A percentile compares a stretch with the other conserved stretches of the same genome.
These are phyloP conservation scores for Gracilinanus agilis DNA, from an alignment of 2,113 vertebrate genomes.

Conservation along the genomic window DNA sequence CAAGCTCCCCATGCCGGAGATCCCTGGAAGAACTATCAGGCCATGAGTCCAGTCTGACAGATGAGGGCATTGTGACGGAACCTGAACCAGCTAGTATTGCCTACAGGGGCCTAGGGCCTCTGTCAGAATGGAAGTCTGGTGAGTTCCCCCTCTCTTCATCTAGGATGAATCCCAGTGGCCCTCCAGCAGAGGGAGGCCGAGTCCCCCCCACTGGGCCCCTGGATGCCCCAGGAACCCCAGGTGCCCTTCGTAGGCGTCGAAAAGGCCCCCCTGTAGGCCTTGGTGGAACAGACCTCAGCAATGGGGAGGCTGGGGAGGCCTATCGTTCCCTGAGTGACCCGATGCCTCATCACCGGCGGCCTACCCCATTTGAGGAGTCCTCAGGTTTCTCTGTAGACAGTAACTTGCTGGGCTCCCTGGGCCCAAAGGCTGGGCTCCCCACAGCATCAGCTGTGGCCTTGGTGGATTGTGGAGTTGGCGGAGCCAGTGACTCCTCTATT, in stretches of 20 bases:
- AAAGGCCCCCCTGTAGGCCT: slow-evolving; percentile 91
- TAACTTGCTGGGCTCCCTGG: slow-evolving; percentile 93
- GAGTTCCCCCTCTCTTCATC: slow-evolving; percentile 53
- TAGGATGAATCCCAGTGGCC: slow-evolving; percentile 59
- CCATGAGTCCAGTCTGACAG: slow-evolving; percentile 94
- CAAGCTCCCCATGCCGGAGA: slow-evolving; percentile 79
- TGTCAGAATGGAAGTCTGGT: slow-evolving; percentile 88
- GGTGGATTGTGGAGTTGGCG: slow-evolving; percentile 87
- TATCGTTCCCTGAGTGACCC: slow-evolving; percentile 97
- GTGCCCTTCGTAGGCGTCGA: slow-evolving; percentile 90
- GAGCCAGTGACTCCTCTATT: slow-evolving; percentile 94
- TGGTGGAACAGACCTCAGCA: slow-evolving; percentile 89
- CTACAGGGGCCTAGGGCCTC: slow-evolving; percentile 84
- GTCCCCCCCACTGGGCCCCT: slow-evolving; percentile 65
- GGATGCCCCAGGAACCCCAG: slow-evolving; percentile 90
- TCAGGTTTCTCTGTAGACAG: slow-evolving; percentile 95
- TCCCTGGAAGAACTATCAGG: slow-evolving; percentile 93
- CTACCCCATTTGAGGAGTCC: slow-evolving; percentile 86
- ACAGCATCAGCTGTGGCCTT: slow-evolving; percentile 77
- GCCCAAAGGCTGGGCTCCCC: slow-evolving; percentile 86
- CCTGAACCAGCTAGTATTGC: slow-evolving; percentile 84
- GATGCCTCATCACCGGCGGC: slow-evolving; percentile 93
- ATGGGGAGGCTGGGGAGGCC: slow-evolving; percentile 87
- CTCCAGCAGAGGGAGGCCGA: slow-evolving; percentile 66
- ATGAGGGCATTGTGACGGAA: slow-evolving; percentile 98